phyloP scores from a whole-genome alignment of 2,113 vertebrate genomes.

The Cygnus buccinator region DNA sequence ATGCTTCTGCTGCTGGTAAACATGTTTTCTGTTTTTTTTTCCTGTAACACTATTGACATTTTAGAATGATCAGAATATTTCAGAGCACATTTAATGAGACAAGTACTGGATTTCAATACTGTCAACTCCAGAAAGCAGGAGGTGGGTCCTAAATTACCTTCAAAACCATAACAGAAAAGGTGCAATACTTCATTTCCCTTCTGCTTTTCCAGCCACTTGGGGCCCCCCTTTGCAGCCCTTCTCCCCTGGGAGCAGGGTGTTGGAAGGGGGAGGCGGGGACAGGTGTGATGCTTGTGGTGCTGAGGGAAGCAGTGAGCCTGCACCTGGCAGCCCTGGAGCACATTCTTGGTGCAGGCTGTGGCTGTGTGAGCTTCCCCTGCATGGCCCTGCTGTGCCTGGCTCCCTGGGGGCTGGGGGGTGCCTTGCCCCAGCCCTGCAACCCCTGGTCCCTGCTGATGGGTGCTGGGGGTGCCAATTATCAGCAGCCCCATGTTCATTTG shows the following conservation, averaged over 20 bases:
- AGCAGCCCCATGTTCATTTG: accelerated
- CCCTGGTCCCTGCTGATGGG: neutral
- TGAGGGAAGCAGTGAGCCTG: neutral
- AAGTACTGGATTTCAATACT: constrained; percentile 50
- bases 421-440: neutral
- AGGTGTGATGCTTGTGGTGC: neutral
- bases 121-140: constrained; percentile 21
- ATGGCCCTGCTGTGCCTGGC: neutral
- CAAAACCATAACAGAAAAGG: neutral
- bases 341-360: constrained; percentile 35
- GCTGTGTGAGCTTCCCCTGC: constrained; percentile 26
- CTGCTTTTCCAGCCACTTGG: neutral
- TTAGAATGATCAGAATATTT: constrained; percentile 56
- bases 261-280: neutral
- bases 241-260: neutral
- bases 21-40: constrained; percentile 22
- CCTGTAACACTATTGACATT: constrained; percentile 18
- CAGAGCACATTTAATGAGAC: constrained; percentile 17
- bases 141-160: constrained; percentile 36
- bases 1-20: constrained; percentile 39
- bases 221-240: neutral
- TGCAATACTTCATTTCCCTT: neutral
- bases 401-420: neutral
- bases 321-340: constrained; percentile 57
- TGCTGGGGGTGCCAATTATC: neutral